These are phyloP conservation scores for Pseudorhombus dupliciocellatus DNA, from an alignment of 2,113 vertebrate genomes.

Conservation along the genomic window DNA sequence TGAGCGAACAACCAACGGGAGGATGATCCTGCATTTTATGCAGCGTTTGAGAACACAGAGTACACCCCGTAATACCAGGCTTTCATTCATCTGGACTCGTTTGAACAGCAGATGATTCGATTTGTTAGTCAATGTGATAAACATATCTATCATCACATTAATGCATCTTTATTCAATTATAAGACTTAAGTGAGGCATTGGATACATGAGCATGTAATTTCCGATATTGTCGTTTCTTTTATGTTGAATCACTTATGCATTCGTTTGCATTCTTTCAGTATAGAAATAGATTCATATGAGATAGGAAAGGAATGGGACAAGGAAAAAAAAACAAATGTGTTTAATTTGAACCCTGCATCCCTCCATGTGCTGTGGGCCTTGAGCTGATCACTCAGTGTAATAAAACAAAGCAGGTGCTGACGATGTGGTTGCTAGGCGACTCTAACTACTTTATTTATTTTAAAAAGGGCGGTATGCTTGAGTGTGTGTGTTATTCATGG, in stretches of 20 bases:
- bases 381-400: constrained; percentile 59
- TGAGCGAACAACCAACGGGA: constrained; percentile 54
- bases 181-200: constrained; percentile 10
- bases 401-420: constrained; percentile 73
- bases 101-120: constrained; percentile 21
- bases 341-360: constrained; percentile 43
- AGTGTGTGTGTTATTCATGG: constrained; percentile 63
- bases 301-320: not conserved
- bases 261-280: not conserved
- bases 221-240: too few species aligned
- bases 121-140: constrained; percentile 8
- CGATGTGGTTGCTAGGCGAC: constrained; percentile 79
- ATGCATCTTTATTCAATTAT: constrained; percentile 40
- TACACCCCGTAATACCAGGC: constrained; percentile 15
- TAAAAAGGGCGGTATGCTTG: constrained; percentile 62
- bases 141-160: constrained; percentile 28
- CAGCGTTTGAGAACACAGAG: constrained; percentile 4
- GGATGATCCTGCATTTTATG: constrained; percentile 31
- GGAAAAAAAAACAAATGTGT: constrained; percentile 17
- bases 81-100: constrained; percentile 16
- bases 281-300: too few species aligned
- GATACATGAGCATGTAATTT: not conserved
- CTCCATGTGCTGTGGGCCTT: constrained; percentile 46
- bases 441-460: constrained; percentile 77
- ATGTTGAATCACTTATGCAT: not conserved